Base-by-base conservation (phyloP, 1,140 invertebrate species). In the Caenorhabditis briggsae region DNA sequence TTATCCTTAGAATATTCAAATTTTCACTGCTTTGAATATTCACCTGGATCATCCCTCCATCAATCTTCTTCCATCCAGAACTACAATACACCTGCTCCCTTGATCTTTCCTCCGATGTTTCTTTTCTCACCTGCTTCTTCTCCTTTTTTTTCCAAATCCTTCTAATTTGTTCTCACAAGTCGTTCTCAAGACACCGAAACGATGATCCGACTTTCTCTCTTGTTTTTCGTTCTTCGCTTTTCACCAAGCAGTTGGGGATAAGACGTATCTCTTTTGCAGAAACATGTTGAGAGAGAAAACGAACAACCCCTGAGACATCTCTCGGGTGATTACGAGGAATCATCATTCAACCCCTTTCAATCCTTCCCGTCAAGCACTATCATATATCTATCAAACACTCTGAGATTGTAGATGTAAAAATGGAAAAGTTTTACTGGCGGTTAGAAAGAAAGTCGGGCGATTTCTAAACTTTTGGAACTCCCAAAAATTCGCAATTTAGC, bases 351-450 rank as follows among this genome's bases (percentile, higher is more conserved):
- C 33, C 33, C 33, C 33, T 33, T 33, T 3, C 33, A 33, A 33
- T 33, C 33, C 33, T 33, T 3, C 33, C 33, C 64, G 23, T 70
- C 41, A 70, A 70, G 64, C 64, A 61, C 64, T 70, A 70, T 70
- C 64, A 70, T 46, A 70, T 70, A 70, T 70, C 64, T 70, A 70
- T 70, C 64, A 70, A 33, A 70, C 64, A 70, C 61, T 33, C 61
- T n/a, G 3, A n/a, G 20, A 20, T 20, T 61, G 59, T 61, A 61
- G 59, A 61, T 20, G 23, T 18, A 25, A n/a, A 53, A 53, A 53
- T 16, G 50, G 56, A 5, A 25, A 61, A 61, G 23, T 20, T 20
- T 61, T 61, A 25, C 59, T 23, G 23, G 59, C 23, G 59, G 59
- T 33, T 33, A 2, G 50, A 53, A 53, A 53, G 50, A 53, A 16